Base-by-base conservation (phyloP, 2,888 invertebrate genomes). In the Bhutanitis thaidina region DNA sequence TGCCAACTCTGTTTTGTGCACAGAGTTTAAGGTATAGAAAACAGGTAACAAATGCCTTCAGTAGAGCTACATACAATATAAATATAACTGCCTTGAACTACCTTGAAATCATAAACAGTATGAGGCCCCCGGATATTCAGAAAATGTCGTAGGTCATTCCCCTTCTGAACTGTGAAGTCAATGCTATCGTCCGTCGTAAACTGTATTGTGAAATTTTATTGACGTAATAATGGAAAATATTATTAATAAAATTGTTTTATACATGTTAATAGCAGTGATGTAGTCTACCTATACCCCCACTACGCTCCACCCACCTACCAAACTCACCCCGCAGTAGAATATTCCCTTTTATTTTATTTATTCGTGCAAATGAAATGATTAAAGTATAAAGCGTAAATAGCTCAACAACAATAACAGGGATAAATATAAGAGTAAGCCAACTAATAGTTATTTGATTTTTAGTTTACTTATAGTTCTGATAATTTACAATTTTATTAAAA, bases 341-440 rank as follows among this genome's bases (percentile, higher is more conserved):
- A 51, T 46, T 46, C 51, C 46, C 51, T 51, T 46, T 51, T 51
- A 51, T 51, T 51, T 46, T 51, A 51, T 51, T 51, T 51, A 51
- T 51, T 46, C 51, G 41, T 36, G 51, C 41, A 51, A 51, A 51
- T 51, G 51, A 51, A 51, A 51, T 51, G 51, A 51, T 51, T 51
- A 51, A 51, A 51, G 46, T 46, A 46, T 51, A 51, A 51, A 51
- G 25, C 46, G 46, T 41, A 51, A 51, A 51, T 51, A 46, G 46
- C 34, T 41, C 41, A 43, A 51, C 46, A 51, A 46, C 36, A 20
- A 20, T 20, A 46, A 41, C 41, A 45, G 13, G 37, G 15, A 37
- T 15, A 43, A 27, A 43, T 41, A 36, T 40, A 15, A 41, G 30
- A 14, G 5, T 20, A 35, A 44, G 36, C 29, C 37, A 34, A 15